These are phyloP conservation scores for Pyralis farinalis DNA, from an alignment of 2,888 invertebrate species.

Conservation along the genomic window DNA sequence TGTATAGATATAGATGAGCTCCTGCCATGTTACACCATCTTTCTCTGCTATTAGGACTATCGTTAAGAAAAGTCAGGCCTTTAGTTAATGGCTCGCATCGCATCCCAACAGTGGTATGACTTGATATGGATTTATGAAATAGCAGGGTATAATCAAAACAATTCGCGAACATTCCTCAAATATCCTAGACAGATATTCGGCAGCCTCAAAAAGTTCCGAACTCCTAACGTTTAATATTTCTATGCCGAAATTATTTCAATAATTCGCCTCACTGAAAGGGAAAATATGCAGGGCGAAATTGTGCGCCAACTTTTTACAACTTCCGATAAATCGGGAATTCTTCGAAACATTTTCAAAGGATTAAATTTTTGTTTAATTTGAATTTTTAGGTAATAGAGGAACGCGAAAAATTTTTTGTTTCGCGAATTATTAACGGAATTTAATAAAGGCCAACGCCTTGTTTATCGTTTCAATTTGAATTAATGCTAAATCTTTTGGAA, in stretches of 20 bases:
- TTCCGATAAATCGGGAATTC: constrained; percentile 37
- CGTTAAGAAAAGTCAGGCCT: too few species aligned
- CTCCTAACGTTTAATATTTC: constrained; percentile 18
- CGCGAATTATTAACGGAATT: constrained; percentile 28
- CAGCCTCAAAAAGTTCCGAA: constrained; percentile 10
- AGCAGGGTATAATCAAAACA: too few species aligned
- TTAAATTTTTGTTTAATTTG: constrained; percentile 40
- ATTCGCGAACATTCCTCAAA: constrained; percentile 16
- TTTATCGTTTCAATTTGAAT: too few species aligned
- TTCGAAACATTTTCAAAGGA: constrained; percentile 31
- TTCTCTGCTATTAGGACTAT: too few species aligned
- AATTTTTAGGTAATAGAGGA: constrained; percentile 31
- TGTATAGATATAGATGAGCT: too few species aligned
- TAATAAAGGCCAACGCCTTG: constrained; percentile 20
- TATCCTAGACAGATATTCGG: constrained; percentile 12
- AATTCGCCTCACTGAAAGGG: constrained; percentile 21
- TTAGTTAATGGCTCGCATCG: too few species aligned
- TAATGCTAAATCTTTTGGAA: too few species aligned
- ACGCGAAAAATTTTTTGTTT: constrained; percentile 25
- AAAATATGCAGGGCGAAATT: constrained; percentile 27
- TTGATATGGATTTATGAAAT: too few species aligned
- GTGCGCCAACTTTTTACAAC: constrained; percentile 32
- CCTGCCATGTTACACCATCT: too few species aligned
- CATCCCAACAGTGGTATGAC: too few species aligned
- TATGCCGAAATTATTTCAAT: constrained; percentile 31